These are phyloP conservation scores for Callionymus lyra DNA, from an alignment of 2,113 vertebrate genomes.

Conservation along the genomic window DNA sequence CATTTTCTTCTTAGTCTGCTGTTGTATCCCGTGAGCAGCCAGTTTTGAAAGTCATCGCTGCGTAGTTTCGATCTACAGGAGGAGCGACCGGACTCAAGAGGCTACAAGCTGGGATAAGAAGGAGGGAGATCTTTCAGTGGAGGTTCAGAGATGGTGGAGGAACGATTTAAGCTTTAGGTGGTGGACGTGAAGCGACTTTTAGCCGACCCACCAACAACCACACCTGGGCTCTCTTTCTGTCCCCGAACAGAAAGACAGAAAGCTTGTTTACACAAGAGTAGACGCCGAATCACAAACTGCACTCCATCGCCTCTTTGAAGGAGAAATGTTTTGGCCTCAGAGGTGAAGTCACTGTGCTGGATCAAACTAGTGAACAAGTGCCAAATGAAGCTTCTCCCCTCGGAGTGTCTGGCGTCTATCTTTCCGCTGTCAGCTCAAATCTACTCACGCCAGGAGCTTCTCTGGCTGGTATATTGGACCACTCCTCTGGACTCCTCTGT, in stretches of 20 bases:
- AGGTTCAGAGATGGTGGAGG: no score
- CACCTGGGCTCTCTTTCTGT: background rate
- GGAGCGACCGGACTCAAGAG: no score
- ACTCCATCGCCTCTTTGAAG: no score
- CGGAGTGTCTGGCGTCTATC: constrained; percentile 20
- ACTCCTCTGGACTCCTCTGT: constrained; percentile 13
- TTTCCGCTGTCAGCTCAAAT: constrained; percentile 30
- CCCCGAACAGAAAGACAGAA: no score
- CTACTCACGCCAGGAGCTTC: constrained; percentile 30
- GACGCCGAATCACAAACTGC: no score
- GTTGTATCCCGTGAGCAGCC: constrained; percentile 7
- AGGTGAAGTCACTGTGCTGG: constrained; percentile 19
- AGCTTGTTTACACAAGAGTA: background rate
- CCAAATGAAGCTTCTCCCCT: constrained; percentile 26
- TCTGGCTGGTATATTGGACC: constrained; percentile 22
- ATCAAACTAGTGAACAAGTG: constrained; percentile 22
- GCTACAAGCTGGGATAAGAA: no score
- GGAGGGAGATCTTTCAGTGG: no score
- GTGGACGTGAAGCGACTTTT: background rate
- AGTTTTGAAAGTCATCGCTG: no score
- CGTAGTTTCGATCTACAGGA: no score
- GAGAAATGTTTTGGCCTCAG: constrained; percentile 6
- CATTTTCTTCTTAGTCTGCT: constrained; percentile 3
- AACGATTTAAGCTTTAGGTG: no score
- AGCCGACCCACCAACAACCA: background rate